Percentiles rank a stretch among this genome's conserved stretches.
These are phyloP conservation scores for Anoncus sp. DNA, from an alignment of 2,888 invertebrate genomes.

Conservation along the genomic window DNA sequence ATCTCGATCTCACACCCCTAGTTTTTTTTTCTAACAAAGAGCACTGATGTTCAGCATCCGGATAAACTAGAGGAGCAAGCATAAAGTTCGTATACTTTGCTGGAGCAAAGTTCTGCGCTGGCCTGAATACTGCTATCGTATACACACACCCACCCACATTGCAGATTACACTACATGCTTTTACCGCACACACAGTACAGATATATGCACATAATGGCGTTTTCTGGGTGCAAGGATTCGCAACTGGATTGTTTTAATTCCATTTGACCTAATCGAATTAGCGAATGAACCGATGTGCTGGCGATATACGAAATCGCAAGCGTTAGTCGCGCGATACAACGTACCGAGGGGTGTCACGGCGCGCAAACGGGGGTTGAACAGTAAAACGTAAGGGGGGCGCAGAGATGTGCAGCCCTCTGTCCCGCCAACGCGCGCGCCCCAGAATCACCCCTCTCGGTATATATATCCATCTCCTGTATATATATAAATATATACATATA, in stretches of 20 bases:
- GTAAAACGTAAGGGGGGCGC: conserved; percentile 71
- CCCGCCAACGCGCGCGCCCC: conserved; percentile 60
- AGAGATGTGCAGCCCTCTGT: conserved; percentile 72
- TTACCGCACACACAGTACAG: neutral
- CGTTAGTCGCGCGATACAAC: conserved; percentile 59
- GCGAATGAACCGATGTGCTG: conserved; percentile 81
- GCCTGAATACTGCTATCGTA: neutral
- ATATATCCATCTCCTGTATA: conserved; percentile 20
- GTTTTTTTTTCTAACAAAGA: conserved; percentile 3
- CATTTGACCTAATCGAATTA: conserved; percentile 86
- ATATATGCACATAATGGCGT: conserved; percentile 28
- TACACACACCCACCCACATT: conserved; percentile 3
- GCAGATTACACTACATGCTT: conserved; percentile 44
- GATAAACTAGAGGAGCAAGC: conserved; percentile 10
- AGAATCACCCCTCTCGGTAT: conserved; percentile 72
- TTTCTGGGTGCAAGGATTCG: conserved; percentile 75
- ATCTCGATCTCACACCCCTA: neutral
- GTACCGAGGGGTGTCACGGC: conserved; percentile 61
- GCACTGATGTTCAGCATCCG: conserved; percentile 7
- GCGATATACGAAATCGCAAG: conserved; percentile 74
- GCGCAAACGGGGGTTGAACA: conserved; percentile 56
- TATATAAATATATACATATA: conserved; percentile 8
- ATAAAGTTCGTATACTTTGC: conserved; percentile 40
- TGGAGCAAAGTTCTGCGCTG: conserved; percentile 23
- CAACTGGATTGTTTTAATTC: conserved; percentile 86